Evolutionary conservation across 2,888 invertebrate genomes (phyloP), one percentile per base, ranked within the genome.

Genomic region (Buathra laborator): DNA sequence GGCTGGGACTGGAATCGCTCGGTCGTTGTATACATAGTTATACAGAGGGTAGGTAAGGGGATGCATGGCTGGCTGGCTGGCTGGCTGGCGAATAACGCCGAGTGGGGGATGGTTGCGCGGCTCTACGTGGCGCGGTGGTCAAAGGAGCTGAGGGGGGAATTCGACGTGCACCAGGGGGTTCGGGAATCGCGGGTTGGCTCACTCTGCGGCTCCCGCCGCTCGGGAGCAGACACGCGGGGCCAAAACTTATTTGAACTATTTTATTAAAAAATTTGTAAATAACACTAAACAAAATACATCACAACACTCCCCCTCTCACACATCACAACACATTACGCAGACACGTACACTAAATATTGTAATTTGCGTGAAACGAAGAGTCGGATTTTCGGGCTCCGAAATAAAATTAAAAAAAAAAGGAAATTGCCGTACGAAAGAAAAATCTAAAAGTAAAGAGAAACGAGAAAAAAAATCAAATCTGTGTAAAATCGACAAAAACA

Each of bases 121-220:
- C 82, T 83, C 85, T 29, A 29, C 62, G 10, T 14, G 85, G 85
- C 84, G 84, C 78, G 82, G 85, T 85, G 78, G 82, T 82, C 66
- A 71, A 81, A 85, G 85, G 71, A 83, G 75, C 74, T 62, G 76
- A 44, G 74, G 75, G 43, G 48, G 9, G 59, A 24, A 53, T 64
- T 56, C 53, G 68, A 24, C 66, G 64, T 80, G 81, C 68, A 70
- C 68, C 72, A 56, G 67, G 89, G 89, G 90, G 91, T 89, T 92
- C 90, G 90, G 89, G 89, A 89, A 88, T 91, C 90, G 90, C 90
- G 91, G 91, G 90, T 89, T 90, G 90, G 93, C 92, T 93, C 93
- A 93, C 94, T 94, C 93, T 93, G 94, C 94, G 94, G 93, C 94
- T 93, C 94, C 94, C 94, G 93, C 93, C 94, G 94, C 93, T 94